Evolutionary conservation across 2,797 vertebrate genomes (phyloP).

Genomic region (Neopelma chrysocephalum): DNA sequence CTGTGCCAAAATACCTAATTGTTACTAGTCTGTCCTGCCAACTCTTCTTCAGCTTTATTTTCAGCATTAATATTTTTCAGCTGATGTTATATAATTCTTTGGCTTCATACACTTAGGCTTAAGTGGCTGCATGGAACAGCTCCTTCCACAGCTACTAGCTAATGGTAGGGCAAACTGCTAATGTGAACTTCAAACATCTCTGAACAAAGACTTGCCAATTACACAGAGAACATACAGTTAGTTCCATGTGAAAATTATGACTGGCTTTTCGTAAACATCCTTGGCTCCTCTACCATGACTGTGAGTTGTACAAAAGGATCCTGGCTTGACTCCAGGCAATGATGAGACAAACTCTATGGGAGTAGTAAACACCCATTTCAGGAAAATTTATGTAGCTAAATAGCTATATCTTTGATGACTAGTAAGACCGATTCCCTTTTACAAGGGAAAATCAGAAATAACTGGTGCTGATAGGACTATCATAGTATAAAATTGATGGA

Average conservation of each 20-base stretch:
- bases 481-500: not conserved
- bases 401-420: not conserved
- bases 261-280: conserved; percentile 44
- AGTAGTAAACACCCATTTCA: conserved; percentile 51
- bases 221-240: conserved; percentile 54
- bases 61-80: conserved; percentile 42
- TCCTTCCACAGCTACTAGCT: conserved; percentile 17
- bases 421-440: not conserved
- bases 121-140: conserved; percentile 19
- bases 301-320: conserved; percentile 41
- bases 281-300: conserved; percentile 28
- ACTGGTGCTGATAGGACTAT: not conserved
- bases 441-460: conserved; percentile 4
- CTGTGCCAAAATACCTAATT: conserved; percentile 15
- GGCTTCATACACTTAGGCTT: not conserved
- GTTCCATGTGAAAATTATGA: conserved; percentile 53
- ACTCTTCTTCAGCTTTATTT: conserved; percentile 29
- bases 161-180: not conserved
- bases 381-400: conserved; percentile 15
- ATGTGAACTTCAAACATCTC: conserved; percentile 15
- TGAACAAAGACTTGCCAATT: conserved; percentile 52
- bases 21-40: conserved; percentile 1
- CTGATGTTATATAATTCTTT: conserved; percentile 13
- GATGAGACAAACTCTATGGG: conserved; percentile 21
- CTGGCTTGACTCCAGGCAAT: conserved; percentile 40